Conservation (phyloP, 2,888 invertebrate genomes). For the Neoitamus cyanurus region DNA sequence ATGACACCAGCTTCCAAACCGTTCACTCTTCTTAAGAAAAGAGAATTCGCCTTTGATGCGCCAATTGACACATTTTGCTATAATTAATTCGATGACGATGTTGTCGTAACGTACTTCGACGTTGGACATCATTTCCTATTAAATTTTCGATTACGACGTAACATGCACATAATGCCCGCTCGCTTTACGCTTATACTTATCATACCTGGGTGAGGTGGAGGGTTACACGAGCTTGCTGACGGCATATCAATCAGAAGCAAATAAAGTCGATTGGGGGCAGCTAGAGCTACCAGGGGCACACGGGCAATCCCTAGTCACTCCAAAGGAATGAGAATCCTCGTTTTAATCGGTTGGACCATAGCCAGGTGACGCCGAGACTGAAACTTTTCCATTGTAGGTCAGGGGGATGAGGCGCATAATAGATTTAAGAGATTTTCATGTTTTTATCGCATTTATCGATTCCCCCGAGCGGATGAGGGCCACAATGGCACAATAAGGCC, state of each 20-base stretch:
- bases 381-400: background rate
- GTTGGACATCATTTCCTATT: background rate
- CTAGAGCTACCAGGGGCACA: background rate
- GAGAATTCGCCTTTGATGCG: background rate
- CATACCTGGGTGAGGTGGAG: background rate
- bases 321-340: background rate
- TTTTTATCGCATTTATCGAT: background rate
- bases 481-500: background rate
- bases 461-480: background rate
- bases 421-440: background rate
- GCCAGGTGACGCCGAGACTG: slow-evolving; percentile 33
- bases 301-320: background rate
- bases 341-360: background rate
- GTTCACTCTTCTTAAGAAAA: background rate
- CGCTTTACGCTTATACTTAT: background rate
- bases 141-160: background rate
- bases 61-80: background rate
- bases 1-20: background rate
- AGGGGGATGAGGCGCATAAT: background rate
- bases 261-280: background rate
- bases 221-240: background rate
- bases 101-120: background rate
- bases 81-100: background rate
- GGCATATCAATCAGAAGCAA: background rate
- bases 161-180: background rate